phyloP scores from a whole-genome alignment of 2,888 invertebrate species.

The Brenthis ino region DNA sequence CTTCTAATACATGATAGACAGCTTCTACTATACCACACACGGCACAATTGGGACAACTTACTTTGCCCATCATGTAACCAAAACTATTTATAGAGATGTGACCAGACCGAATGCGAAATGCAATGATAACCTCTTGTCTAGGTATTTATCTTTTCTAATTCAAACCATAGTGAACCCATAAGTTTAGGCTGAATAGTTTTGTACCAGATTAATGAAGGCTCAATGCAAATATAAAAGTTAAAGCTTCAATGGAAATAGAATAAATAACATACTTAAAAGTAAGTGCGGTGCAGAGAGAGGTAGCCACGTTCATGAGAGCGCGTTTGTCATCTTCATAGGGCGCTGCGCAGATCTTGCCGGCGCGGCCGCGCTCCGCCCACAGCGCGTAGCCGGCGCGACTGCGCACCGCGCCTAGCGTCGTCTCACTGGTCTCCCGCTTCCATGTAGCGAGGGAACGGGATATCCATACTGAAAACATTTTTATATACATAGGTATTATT shows the following conservation, averaged over 20 bases:
- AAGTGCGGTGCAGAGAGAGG: conserved; percentile 89
- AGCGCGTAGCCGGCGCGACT: conserved; percentile 90
- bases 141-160: too few relatives aligned
- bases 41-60: too few relatives aligned
- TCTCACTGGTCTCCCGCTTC: conserved; percentile 84
- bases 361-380: conserved; percentile 91
- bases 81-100: too few relatives aligned
- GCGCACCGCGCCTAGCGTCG: conserved; percentile 87
- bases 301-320: conserved; percentile 87
- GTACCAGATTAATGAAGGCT: neutral
- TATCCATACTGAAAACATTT: conserved; percentile 86
- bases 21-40: too few relatives aligned
- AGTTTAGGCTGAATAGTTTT: too few relatives aligned
- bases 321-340: conserved; percentile 85
- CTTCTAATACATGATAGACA: too few relatives aligned
- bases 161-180: too few relatives aligned
- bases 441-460: conserved; percentile 86
- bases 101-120: too few relatives aligned
- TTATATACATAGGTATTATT: neutral
- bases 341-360: conserved; percentile 91
- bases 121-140: too few relatives aligned
- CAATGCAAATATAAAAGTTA: neutral
- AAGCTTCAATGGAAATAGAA: neutral
- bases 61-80: too few relatives aligned
- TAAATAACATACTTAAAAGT: conserved; percentile 85